phyloP scores from a whole-genome alignment of 2,113 vertebrate species.

The Chlamydotis undulata region DNA sequence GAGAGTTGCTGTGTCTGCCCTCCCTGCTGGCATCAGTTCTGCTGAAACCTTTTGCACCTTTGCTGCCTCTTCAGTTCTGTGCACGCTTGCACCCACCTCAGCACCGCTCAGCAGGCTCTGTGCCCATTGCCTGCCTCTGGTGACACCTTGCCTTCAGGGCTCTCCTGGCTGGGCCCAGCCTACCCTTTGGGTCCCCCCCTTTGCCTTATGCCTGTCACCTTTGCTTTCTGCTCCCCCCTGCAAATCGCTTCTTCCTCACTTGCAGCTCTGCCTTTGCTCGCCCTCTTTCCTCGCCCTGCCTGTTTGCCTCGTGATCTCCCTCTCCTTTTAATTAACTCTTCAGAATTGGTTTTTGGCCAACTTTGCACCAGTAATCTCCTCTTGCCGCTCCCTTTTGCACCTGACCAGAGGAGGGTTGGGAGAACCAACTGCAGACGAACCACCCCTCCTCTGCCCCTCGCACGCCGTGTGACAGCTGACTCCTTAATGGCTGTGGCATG shows the following conservation, averaged over 20 bases:
- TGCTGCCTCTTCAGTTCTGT: neutral
- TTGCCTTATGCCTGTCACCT: neutral
- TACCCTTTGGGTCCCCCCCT: neutral
- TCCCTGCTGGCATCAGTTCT: neutral
- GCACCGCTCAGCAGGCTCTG: neutral
- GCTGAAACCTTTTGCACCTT: neutral
- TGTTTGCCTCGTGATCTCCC: conserved; percentile 43
- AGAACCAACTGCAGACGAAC: conserved; percentile 38
- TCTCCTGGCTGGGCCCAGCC: neutral
- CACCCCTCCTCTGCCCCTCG: neutral
- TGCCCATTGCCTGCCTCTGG: neutral
- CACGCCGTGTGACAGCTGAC: conserved; percentile 41
- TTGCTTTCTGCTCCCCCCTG: neutral
- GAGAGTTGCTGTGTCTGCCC: neutral
- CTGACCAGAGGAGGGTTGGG: conserved; percentile 39
- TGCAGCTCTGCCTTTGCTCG: conserved; percentile 7
- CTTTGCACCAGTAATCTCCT: conserved; percentile 40
- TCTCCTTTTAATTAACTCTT: conserved; percentile 43
- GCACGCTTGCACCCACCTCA: neutral
- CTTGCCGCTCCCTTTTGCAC: conserved; percentile 56
- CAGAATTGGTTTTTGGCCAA: conserved; percentile 51
- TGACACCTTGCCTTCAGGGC: conserved; percentile 12
- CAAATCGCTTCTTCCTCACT: neutral
- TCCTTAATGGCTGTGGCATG: conserved; percentile 47
- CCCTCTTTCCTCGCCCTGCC: conserved; percentile 26